These are phyloP conservation scores for Paratilapia polleni DNA, from an alignment of 2,113 vertebrate species.

Conservation along the genomic window DNA sequence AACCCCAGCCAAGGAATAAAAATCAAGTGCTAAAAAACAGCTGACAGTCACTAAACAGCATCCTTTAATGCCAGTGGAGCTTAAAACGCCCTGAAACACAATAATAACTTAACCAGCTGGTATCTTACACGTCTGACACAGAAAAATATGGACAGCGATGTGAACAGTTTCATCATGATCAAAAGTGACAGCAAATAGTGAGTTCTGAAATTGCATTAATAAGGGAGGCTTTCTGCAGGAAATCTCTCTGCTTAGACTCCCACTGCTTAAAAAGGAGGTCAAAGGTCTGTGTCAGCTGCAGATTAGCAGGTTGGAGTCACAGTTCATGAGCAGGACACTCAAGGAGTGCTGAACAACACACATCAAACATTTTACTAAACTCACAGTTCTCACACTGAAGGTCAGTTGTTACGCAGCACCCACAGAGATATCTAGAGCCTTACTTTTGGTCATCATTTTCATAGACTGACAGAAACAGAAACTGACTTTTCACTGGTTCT, in stretches of 20 bases:
- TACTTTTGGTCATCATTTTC: neutral
- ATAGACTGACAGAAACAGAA: neutral
- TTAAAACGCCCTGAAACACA: neutral
- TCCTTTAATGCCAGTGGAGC: neutral
- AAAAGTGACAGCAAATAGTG: neutral
- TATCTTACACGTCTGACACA: neutral
- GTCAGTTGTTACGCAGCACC: neutral
- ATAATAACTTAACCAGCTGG: neutral
- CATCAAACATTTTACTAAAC: neutral
- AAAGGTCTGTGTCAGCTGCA: slow-evolving; percentile 1
- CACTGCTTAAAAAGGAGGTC: neutral
- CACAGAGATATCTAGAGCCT: too few species aligned
- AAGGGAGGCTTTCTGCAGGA: neutral
- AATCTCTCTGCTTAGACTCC: neutral
- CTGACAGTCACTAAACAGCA: neutral
- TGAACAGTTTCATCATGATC: neutral
- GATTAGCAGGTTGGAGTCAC: neutral
- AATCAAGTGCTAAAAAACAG: neutral
- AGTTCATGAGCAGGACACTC: neutral
- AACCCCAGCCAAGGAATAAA: neutral
- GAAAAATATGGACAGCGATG: neutral
- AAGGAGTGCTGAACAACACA: neutral
- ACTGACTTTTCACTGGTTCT: neutral
- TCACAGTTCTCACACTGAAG: neutral
- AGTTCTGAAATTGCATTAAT: neutral